Percentiles rank a stretch among this genome's conserved stretches.
Conservation (phyloP, 2,113 vertebrate genomes). For the Pongo pygmaeus region DNA sequence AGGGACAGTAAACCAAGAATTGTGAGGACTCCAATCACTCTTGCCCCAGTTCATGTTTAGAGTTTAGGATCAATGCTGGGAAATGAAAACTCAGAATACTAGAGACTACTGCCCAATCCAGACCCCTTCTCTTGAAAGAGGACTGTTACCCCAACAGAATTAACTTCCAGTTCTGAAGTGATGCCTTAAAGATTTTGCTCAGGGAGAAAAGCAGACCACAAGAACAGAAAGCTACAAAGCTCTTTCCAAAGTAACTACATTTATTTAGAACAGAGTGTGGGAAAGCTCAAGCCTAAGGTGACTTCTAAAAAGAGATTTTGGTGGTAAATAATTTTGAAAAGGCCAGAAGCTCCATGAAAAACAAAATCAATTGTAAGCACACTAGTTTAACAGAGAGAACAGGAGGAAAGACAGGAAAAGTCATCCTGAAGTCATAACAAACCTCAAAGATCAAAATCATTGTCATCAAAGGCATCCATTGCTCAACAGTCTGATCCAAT, state of each 20-base stretch:
- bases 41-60: background rate
- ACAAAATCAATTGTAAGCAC: background rate
- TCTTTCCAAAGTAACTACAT: background rate
- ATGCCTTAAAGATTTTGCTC: background rate
- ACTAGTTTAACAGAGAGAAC: background rate
- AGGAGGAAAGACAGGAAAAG: background rate
- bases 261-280: background rate
- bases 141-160: background rate
- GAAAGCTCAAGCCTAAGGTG: background rate
- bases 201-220: background rate
- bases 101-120: background rate
- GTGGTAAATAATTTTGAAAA: background rate
- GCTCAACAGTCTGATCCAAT: too few species aligned
- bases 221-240: background rate
- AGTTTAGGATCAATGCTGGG: background rate
- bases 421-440: background rate
- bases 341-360: background rate
- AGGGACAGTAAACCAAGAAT: background rate
- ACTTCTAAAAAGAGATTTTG: background rate
- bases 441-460: background rate
- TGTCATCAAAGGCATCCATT: too few species aligned
- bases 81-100: background rate
- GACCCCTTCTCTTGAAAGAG: background rate
- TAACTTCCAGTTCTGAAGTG: background rate
- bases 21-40: too few species aligned